phyloP scores from a whole-genome alignment of 2,888 invertebrate species.

The Parnassius apollo region DNA sequence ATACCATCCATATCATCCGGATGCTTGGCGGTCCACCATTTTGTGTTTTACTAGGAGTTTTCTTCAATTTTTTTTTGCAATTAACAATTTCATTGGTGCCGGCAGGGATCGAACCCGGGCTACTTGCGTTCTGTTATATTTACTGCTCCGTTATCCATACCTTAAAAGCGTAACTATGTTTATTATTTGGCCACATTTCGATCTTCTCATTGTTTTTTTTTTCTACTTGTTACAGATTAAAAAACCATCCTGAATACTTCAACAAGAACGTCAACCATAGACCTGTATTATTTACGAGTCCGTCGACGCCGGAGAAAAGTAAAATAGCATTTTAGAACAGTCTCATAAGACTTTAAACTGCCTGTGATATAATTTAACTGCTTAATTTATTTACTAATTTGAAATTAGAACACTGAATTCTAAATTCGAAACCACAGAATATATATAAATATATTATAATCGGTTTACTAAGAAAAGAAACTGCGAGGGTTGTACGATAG shows the following conservation, averaged over 20 bases:
- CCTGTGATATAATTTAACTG: constrained; percentile 63
- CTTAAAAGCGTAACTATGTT: too few relatives aligned
- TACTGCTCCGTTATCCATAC: too few relatives aligned
- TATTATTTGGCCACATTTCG: too few relatives aligned
- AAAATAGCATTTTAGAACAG: constrained; percentile 36
- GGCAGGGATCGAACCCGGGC: too few relatives aligned
- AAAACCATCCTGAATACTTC: constrained; percentile 19
- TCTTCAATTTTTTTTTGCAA: too few relatives aligned
- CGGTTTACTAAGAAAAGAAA: constrained; percentile 9
- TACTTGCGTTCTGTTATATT: too few relatives aligned
- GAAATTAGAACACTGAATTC: constrained; percentile 30
- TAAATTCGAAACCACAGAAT: constrained; percentile 6
- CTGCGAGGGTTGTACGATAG: constrained; percentile 37
- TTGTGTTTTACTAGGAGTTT: too few relatives aligned
- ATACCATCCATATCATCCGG: too few relatives aligned
- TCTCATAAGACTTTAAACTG: constrained; percentile 75
- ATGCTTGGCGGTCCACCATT: too few relatives aligned
- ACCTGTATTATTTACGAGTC: constrained; percentile 10
- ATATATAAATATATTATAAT: constrained; percentile 2
- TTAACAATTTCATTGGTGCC: too few relatives aligned
- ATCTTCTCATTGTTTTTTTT: not conserved
- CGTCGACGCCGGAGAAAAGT: constrained; percentile 21
- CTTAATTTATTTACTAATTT: constrained; percentile 35
- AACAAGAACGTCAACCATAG: constrained; percentile 25
- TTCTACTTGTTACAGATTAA: constrained; percentile 33